Percentiles rank a stretch among this genome's conserved stretches.
Conservation (phyloP, 2,797 vertebrate genomes). For the Lacerta agilis region DNA sequence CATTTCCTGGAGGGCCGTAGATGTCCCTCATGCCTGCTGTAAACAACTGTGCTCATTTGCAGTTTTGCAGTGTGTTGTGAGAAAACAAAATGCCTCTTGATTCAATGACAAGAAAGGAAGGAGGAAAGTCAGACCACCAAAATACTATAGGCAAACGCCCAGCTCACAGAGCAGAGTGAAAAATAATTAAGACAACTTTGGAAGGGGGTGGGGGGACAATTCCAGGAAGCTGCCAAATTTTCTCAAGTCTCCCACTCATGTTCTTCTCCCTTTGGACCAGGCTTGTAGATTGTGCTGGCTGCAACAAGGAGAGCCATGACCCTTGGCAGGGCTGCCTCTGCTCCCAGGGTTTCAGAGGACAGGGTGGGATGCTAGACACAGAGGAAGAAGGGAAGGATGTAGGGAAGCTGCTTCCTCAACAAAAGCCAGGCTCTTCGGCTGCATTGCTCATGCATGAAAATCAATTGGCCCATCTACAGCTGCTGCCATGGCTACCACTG, state of each 20-base stretch:
- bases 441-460: not conserved
- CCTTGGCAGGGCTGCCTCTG: not conserved
- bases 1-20: too few species aligned
- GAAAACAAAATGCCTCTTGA: constrained; percentile 33
- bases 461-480: not conserved
- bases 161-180: constrained; percentile 46
- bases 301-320: constrained; percentile 8
- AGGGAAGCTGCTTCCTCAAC: not conserved
- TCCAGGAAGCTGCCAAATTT: constrained; percentile 19
- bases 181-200: constrained; percentile 38
- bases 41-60: not conserved
- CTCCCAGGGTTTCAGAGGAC: fast-evolving
- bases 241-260: not conserved
- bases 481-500: not conserved
- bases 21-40: too few species aligned
- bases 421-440: not conserved
- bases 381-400: not conserved
- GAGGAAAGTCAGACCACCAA: not conserved
- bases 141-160: constrained; percentile 35
- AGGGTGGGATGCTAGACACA: not conserved
- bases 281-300: not conserved
- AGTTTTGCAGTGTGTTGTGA: not conserved
- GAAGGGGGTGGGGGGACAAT: not conserved
- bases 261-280: not conserved
- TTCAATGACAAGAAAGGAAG: constrained; percentile 18